Evolutionary conservation across 2,113 vertebrate species (phyloP), one percentile per base, ranked within the genome.

Genomic region (Thomomys bottae): DNA sequence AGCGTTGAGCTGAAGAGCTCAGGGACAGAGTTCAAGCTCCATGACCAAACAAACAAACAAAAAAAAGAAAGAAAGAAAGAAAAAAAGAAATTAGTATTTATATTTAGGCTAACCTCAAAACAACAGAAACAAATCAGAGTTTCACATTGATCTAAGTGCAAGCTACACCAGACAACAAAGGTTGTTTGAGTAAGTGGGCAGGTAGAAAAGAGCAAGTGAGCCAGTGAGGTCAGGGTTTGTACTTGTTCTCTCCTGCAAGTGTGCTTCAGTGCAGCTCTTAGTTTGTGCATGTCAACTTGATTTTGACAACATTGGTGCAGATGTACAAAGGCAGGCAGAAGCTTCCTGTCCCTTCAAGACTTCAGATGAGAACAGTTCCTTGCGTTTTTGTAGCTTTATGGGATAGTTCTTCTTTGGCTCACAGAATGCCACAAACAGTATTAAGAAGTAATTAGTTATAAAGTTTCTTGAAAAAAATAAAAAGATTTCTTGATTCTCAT

Each of bases 21-120:
- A n/a, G n/a, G n/a, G n/a, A n/a, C n/a, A n/a, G n/a, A n/a, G n/a
- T n/a, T n/a, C n/a, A n/a, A n/a, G n/a, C n/a, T n/a, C n/a, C n/a
- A n/a, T n/a, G n/a, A n/a, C n/a, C n/a, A n/a, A n/a, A n/a, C n/a
- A n/a, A n/a, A n/a, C n/a, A n/a, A n/a, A n/a, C n/a, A n/a, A n/a
- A n/a, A n/a, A n/a, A n/a, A n/a, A n/a, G n/a, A n/a, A n/a, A n/a
- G n/a, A n/a, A n/a, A n/a, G n/a, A n/a, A n/a, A n/a, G n/a, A n/a
- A n/a, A n/a, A n/a, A n/a, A n/a, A n/a, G 68, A 78, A 81, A 87
- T 84, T 12, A 67, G 88, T 91, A 38, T 77, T 38, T 32, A 12
- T 57, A n/a, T 23, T 82, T 77, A 90, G 57, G 72, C 12, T 36
- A 38, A 70, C 30, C 17, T 84, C n/a, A 64, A 94, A 78, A 42